A percentile compares a stretch with the other conserved stretches of the same genome.
Conservation (phyloP, 2,797 vertebrate species). For the Malurus splendens region DNA sequence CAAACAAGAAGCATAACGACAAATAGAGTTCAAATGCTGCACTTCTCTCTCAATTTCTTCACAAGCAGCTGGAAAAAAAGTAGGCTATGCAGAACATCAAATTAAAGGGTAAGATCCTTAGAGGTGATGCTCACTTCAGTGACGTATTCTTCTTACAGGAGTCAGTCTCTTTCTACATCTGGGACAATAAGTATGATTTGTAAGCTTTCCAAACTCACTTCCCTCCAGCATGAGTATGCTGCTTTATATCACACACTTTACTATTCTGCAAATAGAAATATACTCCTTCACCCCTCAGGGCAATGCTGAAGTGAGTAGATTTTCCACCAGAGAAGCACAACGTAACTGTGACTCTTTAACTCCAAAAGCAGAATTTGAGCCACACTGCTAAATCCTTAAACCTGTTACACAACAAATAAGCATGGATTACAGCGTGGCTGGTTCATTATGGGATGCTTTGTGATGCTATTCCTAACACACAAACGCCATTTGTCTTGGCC, state of each 20-base stretch:
- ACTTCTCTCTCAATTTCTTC: neutral
- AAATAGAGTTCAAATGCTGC: neutral
- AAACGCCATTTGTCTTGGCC: neutral
- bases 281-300: neutral
- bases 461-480: slow-evolving; percentile 21
- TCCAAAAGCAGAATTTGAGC: slow-evolving; percentile 21
- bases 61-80: neutral
- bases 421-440: slow-evolving; percentile 70
- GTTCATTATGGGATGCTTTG: slow-evolving; percentile 32
- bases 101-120: neutral
- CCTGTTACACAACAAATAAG: slow-evolving; percentile 85
- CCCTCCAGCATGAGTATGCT: neutral
- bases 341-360: slow-evolving; percentile 21
- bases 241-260: neutral
- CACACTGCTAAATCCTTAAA: slow-evolving; percentile 65
- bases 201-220: neutral
- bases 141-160: neutral
- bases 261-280: neutral
- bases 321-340: neutral
- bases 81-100: neutral
- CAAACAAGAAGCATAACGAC: neutral
- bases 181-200: neutral
- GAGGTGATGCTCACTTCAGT: neutral
- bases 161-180: neutral
- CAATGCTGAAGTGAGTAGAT: neutral